Base-by-base conservation (phyloP, 2,888 invertebrate species). In the Nomada flava region DNA sequence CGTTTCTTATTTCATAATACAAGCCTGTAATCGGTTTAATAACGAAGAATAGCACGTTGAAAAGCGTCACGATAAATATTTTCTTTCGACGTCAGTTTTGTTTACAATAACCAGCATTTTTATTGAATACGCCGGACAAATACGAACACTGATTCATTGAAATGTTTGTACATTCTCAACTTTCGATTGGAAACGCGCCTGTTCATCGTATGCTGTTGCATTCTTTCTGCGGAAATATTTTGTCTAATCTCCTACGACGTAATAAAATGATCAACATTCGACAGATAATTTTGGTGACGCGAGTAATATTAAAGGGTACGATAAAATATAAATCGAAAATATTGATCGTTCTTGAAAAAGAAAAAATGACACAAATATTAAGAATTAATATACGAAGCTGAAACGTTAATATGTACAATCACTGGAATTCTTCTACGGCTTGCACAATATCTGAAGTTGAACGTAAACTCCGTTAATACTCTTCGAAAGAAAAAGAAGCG, bases 401-500 rank as follows among this genome's bases (percentile, higher is more conserved):
- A 36, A 7, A 36, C 36, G 36, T 36, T 36, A 36, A 36, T 36
- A 26, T 26, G 26, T 26, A 36, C 36, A 36, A 36, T 20, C 44
- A 5, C 5, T 47, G 18, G 23, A 23, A 50, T 23, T 64, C 15
- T 13, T 44, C 42, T 4, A 20, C 13, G 26, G 3, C 7, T 50
- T 47, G 26, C 64, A 50, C 50, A 47, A 64, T 11, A 18, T 47
- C 23, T 18, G 23, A 50, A 64, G 23, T 5, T 7, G 3, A n/a
- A 29, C 18, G 47, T 13, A 59, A 52, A 13, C 53, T 53, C 20
- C 23, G 53, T 20, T 62, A 63, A 52, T 15, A 20, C 10, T 13
- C 11, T 52, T 53, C 50, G 55, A 72, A 57, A 44, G 52, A 52
- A 65, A 55, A 76, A 55, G 15, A 18, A 65, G 11, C 20, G 13